Conservation (phyloP, 64 coral and sea anemone genomes). For the Actinia tenebrosa region DNA sequence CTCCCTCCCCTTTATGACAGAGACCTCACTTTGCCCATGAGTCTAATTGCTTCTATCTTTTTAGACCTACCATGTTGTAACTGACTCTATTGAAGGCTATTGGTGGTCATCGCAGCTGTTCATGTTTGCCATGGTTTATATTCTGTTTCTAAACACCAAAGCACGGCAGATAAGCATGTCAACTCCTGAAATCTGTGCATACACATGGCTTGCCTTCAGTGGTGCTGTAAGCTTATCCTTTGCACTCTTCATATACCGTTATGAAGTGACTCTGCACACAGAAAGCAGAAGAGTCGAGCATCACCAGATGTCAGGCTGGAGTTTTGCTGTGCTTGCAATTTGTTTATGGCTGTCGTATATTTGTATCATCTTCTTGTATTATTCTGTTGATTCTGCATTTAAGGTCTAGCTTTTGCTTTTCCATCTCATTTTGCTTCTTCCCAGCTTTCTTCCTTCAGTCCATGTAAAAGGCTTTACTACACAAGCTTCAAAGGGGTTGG, state of each 20-base stretch:
- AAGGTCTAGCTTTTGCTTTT: slow-evolving; percentile 39
- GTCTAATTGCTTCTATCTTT: not conserved
- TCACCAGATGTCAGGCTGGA: slow-evolving; percentile 39
- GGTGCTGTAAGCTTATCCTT: slow-evolving; percentile 38
- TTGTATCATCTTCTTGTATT: slow-evolving; percentile 33
- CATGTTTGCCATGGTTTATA: slow-evolving; percentile 49
- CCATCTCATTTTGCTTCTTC: slow-evolving; percentile 45
- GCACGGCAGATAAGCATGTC: slow-evolving; percentile 55
- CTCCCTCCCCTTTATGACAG: too few species aligned
- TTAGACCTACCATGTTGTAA: slow-evolving; percentile 40
- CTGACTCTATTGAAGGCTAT: slow-evolving; percentile 38
- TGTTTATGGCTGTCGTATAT: slow-evolving; percentile 42
- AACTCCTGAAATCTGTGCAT: slow-evolving; percentile 47
- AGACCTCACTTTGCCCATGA: too few species aligned
- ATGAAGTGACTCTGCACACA: slow-evolving; percentile 10
- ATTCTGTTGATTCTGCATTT: slow-evolving; percentile 26
- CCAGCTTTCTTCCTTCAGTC: slow-evolving; percentile 42
- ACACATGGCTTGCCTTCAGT: slow-evolving; percentile 53
- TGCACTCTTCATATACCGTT: slow-evolving; percentile 47
- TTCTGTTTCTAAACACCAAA: slow-evolving; percentile 53
- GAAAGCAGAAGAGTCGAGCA: slow-evolving; percentile 20
- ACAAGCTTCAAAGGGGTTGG: slow-evolving; percentile 10
- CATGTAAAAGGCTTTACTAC: slow-evolving; percentile 5
- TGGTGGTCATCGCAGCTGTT: slow-evolving; percentile 63
- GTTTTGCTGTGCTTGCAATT: slow-evolving; percentile 29